Percentiles rank a stretch among this genome's conserved stretches.
phyloP scores from a whole-genome alignment of 1,140 invertebrate genomes.

The Drosophila pectinifera region DNA sequence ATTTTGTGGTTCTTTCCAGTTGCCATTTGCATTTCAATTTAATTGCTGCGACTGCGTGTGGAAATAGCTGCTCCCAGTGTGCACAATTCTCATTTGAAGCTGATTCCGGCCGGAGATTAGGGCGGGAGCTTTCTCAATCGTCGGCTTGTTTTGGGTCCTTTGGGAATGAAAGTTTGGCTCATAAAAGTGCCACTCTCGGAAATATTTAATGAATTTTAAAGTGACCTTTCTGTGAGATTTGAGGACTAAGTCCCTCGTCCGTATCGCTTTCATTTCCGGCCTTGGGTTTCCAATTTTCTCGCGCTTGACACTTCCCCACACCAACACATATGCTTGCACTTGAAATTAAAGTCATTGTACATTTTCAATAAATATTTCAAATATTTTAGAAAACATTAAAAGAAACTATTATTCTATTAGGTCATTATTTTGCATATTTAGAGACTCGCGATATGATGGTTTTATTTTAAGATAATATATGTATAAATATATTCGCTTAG shows the following conservation, averaged over 20 bases:
- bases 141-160: background rate
- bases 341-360: too few species aligned
- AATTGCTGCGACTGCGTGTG: slow-evolving; percentile 21
- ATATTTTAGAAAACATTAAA: too few species aligned
- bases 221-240: slow-evolving; percentile 7
- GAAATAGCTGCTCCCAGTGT: background rate
- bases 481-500: too few species aligned
- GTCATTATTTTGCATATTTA: too few species aligned
- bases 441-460: too few species aligned
- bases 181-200: background rate
- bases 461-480: too few species aligned
- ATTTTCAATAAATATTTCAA: background rate
- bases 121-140: background rate
- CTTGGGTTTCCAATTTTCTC: slow-evolving; percentile 32
- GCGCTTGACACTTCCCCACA: slow-evolving; percentile 27
- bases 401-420: too few species aligned
- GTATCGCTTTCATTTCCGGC: slow-evolving; percentile 23
- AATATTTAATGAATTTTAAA: slow-evolving; percentile 22
- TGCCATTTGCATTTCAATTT: slow-evolving; percentile 36
- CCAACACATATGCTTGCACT: background rate
- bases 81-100: background rate
- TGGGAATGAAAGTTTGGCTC: background rate
- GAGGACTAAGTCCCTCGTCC: slow-evolving; percentile 13
- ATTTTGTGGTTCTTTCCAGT: slow-evolving; percentile 46
- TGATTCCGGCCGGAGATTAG: slow-evolving; percentile 1